Evolutionary conservation across 30 jellyfish, hydroid and myxozoan species (phyloP), one percentile per base, ranked within the genome.

Genomic region (Aurelia aurita): DNA sequence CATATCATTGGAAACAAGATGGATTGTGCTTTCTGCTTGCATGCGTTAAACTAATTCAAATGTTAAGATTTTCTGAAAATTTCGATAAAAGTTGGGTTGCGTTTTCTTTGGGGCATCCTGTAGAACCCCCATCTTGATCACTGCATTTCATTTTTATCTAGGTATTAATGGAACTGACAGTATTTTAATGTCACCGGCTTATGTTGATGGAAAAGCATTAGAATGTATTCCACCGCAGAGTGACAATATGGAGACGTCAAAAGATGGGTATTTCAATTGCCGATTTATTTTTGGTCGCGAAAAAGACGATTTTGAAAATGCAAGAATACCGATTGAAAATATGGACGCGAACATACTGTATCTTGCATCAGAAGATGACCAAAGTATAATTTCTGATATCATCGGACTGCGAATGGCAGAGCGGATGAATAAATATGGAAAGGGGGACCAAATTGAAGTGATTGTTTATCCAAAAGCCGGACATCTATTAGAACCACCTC

Each of bases 401-500:
- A 22, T 55, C 2, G 67, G 67, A 55, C 27, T 19, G 29, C 67
- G 67, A 19, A 55, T 55, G 67, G 67, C 7, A 14, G 67, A 55
- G 13, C 67, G 67, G 1, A 55, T 55, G 67, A 14, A 22, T 0
- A 44, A 45, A 3, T 13, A 29, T 68, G 85, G 78, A 22, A 53
- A 55, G 18, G 66, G 29, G 22, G 74, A 64, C 14, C 69, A 53
- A 1, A 10, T 78, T 5, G 58, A 26, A 57, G 39, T 34, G 29
- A 9, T 79, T 14, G 13, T 74, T 15, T 87, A 87, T 45, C 96
- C 96, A 12, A 54, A 66, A 57, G 78, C 96, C 3, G 96, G 96
- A 13, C 96, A 87, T 87, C 72, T 87, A n/a, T 23, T 87, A 16
- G 91, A 87, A 31, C 92, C 96, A 53, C 92, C 96, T 13, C 71